Evolutionary conservation across 2,113 vertebrate genomes (phyloP).

Genomic region (Paedocypris sp.): DNA sequence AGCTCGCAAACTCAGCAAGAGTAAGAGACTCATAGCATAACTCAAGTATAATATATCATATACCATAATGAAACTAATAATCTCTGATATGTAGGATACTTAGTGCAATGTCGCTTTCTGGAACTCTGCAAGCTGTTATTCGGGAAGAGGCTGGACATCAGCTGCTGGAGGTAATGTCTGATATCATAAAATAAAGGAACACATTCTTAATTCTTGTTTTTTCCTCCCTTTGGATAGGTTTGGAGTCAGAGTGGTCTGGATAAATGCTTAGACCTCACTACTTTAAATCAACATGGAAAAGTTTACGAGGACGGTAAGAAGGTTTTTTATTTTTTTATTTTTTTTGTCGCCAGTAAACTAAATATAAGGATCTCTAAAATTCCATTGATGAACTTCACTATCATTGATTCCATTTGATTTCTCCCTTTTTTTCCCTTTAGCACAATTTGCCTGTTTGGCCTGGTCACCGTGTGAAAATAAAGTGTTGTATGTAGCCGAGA

Average conservation of each 20-base stretch:
- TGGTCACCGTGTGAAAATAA: conserved; percentile 59
- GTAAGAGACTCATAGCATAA: conserved; percentile 47
- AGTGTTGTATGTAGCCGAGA: conserved; percentile 62
- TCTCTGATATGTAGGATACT: conserved; percentile 44
- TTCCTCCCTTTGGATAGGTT: conserved; percentile 41
- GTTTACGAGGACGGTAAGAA: conserved; percentile 58
- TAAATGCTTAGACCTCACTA: conserved; percentile 54
- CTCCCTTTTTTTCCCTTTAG: conserved; percentile 37
- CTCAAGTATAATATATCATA: too few relatives aligned
- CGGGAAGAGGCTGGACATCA: conserved; percentile 47
- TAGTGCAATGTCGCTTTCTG: conserved; percentile 42
- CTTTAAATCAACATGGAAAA: conserved; percentile 52
- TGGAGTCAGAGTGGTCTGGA: conserved; percentile 53
- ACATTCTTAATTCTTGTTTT: not conserved
- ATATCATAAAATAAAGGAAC: not conserved
- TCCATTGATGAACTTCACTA: not conserved
- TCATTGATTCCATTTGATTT: not conserved
- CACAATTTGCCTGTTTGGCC: conserved; percentile 57
- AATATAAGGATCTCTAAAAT: too few relatives aligned
- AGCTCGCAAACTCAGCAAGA: conserved; percentile 47
- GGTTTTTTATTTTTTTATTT: not conserved
- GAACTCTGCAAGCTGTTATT: conserved; percentile 47
- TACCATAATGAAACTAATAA: too few relatives aligned
- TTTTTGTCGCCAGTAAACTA: not conserved
- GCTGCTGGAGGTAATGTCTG: conserved; percentile 54